phyloP scores from a whole-genome alignment of 37 sponge, comb jelly and placozoan genomes.

The Trichoplax adhaerens region DNA sequence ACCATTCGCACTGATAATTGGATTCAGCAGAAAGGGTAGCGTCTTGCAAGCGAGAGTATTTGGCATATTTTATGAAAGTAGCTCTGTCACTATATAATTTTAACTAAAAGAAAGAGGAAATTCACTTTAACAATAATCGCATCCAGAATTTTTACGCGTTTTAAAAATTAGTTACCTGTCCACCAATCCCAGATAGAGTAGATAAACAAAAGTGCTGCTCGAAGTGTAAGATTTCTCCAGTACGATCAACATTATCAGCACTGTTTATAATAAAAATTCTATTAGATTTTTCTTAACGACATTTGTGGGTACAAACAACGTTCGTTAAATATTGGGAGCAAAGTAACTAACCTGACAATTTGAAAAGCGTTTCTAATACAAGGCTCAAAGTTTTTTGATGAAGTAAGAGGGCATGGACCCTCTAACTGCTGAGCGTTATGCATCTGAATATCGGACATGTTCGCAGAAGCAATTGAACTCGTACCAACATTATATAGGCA shows the following conservation, averaged over 20 bases:
- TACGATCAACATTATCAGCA: slow-evolving; percentile 4
- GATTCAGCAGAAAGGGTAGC: slow-evolving; percentile 42
- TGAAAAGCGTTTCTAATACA: slow-evolving; percentile 75
- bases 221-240: slow-evolving; percentile 32
- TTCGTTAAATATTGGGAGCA: neutral
- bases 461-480: slow-evolving; percentile 47
- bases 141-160: neutral
- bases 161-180: slow-evolving; percentile 16
- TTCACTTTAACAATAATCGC: neutral
- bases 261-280: slow-evolving; percentile 12
- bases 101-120: slow-evolving; percentile 28
- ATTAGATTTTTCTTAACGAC: neutral
- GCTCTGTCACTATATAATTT: slow-evolving; percentile 69
- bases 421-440: neutral
- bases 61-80: slow-evolving; percentile 79
- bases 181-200: slow-evolving; percentile 68
- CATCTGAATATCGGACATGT: slow-evolving; percentile 44
- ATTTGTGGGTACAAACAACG: neutral
- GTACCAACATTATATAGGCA: slow-evolving; percentile 55
- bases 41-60: slow-evolving; percentile 62
- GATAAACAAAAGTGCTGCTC: slow-evolving; percentile 52
- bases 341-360: slow-evolving; percentile 40
- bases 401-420: slow-evolving; percentile 35
- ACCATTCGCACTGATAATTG: slow-evolving; percentile 52
- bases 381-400: slow-evolving; percentile 35